phyloP scores from a whole-genome alignment of 1,140 invertebrate genomes.

The Propsilocerus akamusi region DNA sequence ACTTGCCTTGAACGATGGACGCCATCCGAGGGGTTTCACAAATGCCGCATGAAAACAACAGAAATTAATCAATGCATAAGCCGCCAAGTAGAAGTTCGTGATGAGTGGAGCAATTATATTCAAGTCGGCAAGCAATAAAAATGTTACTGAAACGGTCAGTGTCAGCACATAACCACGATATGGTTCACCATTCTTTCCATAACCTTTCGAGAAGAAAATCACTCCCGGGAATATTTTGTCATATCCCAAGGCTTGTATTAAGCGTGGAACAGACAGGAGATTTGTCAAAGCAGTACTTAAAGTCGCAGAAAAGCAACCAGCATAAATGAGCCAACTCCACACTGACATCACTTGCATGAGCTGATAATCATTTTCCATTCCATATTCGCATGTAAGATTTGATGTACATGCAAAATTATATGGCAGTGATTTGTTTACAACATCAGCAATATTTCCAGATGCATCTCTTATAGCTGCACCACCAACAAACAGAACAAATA shows the following conservation, averaged over 20 bases:
- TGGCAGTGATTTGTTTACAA: conserved; percentile 27
- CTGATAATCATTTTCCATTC: conserved; percentile 31
- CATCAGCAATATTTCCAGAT: conserved; percentile 39
- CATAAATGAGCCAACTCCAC: conserved; percentile 76
- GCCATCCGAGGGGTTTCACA: conserved; percentile 60
- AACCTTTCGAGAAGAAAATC: conserved; percentile 75
- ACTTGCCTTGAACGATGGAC: conserved; percentile 61
- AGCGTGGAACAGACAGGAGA: conserved; percentile 69
- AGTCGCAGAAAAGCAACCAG: conserved; percentile 86
- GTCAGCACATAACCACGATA: conserved; percentile 74
- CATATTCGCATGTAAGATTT: conserved; percentile 16
- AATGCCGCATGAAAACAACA: conserved; percentile 75
- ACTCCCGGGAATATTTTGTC: conserved; percentile 84
- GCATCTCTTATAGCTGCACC: conserved; percentile 57
- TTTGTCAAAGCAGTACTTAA: conserved; percentile 84
- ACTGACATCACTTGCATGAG: conserved; percentile 75
- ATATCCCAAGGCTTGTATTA: conserved; percentile 74
- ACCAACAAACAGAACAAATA: conserved; percentile 59
- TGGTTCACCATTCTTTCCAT: conserved; percentile 71
- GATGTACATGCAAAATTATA: neutral
- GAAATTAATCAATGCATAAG: conserved; percentile 85
- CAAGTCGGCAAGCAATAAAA: conserved; percentile 73
- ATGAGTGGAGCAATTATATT: conserved; percentile 81
- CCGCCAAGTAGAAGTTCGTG: conserved; percentile 87
- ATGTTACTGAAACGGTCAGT: conserved; percentile 62